Percentiles rank a stretch among this genome's conserved stretches.
Conservation (phyloP, 2,888 invertebrate species). For the Cinara cedri region DNA sequence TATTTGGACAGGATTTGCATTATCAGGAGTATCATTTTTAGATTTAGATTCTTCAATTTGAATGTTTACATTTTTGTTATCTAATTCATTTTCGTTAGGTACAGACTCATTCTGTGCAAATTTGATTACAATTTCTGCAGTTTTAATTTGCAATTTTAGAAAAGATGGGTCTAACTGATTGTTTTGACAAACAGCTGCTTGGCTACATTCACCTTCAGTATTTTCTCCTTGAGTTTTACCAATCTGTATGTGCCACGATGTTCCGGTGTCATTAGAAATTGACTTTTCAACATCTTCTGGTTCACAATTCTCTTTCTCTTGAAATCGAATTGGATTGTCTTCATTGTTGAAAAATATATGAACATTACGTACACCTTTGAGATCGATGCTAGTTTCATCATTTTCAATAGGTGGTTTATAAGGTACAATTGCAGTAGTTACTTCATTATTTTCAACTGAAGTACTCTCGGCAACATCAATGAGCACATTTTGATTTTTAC, state of each 20-base stretch:
- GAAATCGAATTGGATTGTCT: conserved; percentile 60
- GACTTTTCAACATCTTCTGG: conserved; percentile 55
- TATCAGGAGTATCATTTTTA: conserved; percentile 57
- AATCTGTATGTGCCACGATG: conserved; percentile 58
- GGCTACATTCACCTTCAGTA: conserved; percentile 46
- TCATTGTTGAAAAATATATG: conserved; percentile 61
- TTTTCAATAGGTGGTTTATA: conserved; percentile 52
- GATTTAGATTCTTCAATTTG: conserved; percentile 60
- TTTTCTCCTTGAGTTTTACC: conserved; percentile 55
- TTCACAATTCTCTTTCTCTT: conserved; percentile 59
- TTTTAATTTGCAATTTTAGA: conserved; percentile 61
- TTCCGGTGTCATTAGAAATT: conserved; percentile 53
- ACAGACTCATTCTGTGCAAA: conserved; percentile 59
- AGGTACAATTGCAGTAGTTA: conserved; percentile 29
- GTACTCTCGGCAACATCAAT: conserved; percentile 41
- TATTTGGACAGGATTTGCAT: conserved; percentile 59
- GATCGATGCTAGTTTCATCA: conserved; percentile 60
- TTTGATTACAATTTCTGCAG: conserved; percentile 61
- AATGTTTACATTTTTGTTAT: conserved; percentile 60
- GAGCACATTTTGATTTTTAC: conserved; percentile 42
- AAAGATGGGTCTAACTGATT: conserved; percentile 59
- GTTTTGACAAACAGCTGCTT: conserved; percentile 32
- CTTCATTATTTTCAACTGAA: conserved; percentile 57
- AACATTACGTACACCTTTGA: conserved; percentile 61
- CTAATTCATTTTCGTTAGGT: conserved; percentile 55